phyloP scores from a whole-genome alignment of 2,888 invertebrate genomes.

The Aleiodes alternator region DNA sequence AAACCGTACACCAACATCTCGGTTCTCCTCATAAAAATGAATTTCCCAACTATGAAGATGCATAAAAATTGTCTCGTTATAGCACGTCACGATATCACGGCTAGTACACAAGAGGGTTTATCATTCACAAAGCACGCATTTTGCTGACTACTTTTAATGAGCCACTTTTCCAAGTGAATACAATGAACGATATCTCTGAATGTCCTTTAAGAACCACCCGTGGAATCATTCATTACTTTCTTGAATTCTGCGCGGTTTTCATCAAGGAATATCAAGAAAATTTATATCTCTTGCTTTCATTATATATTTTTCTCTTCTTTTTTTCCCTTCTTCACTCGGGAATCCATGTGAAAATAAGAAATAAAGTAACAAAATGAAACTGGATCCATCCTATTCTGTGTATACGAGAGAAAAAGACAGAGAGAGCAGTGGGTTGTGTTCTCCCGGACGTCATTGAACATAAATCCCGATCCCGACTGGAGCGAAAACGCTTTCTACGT shows the following conservation, averaged over 20 bases:
- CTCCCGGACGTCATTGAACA: conserved; percentile 35
- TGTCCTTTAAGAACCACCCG: conserved; percentile 35
- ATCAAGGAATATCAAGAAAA: background rate
- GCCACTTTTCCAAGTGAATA: conserved; percentile 42
- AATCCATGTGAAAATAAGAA: background rate
- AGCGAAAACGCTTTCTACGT: conserved; percentile 56
- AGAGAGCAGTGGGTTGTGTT: conserved; percentile 10
- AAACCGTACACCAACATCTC: too few relatives aligned
- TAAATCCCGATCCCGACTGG: conserved; percentile 56
- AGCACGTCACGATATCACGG: conserved; percentile 15
- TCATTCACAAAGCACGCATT: conserved; percentile 47
- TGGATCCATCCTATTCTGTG: conserved; percentile 10
- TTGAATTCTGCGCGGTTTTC: conserved; percentile 15
- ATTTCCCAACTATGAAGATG: conserved; percentile 1
- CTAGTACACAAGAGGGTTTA: conserved; percentile 35
- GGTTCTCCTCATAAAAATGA: background rate
- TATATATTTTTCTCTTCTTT: background rate
- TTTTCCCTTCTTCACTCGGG: background rate
- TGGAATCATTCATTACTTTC: conserved; percentile 42
- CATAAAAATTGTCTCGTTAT: conserved; percentile 18
- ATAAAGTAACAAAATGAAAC: background rate
- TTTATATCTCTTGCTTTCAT: background rate
- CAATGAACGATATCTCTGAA: conserved; percentile 47
- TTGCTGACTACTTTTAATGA: conserved; percentile 42
- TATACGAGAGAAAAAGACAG: background rate